These are phyloP conservation scores for Platyrinchus mystaceus DNA, from an alignment of 2,797 vertebrate genomes.

Conservation along the genomic window DNA sequence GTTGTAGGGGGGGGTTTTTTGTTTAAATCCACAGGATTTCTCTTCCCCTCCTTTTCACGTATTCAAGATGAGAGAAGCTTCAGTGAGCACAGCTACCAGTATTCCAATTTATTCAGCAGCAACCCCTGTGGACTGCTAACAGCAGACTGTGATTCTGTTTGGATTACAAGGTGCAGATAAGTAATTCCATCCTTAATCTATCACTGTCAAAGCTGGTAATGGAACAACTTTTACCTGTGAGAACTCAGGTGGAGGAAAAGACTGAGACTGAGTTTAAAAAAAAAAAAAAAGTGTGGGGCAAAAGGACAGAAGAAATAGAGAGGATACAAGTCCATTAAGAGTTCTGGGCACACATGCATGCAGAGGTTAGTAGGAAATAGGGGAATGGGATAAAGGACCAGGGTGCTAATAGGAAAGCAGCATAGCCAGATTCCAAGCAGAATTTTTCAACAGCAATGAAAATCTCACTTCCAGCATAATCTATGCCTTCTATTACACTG, in stretches of 20 bases:
- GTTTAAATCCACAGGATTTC: background rate
- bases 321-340: background rate
- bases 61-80: constrained; percentile 14
- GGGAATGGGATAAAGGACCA: background rate
- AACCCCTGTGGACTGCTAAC: constrained; percentile 34
- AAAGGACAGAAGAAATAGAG: background rate
- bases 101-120: constrained; percentile 54
- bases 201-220: background rate
- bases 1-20: background rate
- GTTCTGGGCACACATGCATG: background rate
- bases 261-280: background rate
- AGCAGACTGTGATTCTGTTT: background rate
- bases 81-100: constrained; percentile 30
- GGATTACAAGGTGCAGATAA: constrained; percentile 35
- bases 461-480: background rate
- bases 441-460: background rate
- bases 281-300: background rate
- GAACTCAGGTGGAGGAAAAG: background rate
- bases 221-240: background rate
- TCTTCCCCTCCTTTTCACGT: background rate
- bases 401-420: background rate
- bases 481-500: background rate
- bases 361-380: background rate
- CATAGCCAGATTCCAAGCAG: background rate
- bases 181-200: constrained; percentile 26